Evolutionary conservation across 2,888 invertebrate genomes (phyloP).

Genomic region (Tanytarsus gracilentus): DNA sequence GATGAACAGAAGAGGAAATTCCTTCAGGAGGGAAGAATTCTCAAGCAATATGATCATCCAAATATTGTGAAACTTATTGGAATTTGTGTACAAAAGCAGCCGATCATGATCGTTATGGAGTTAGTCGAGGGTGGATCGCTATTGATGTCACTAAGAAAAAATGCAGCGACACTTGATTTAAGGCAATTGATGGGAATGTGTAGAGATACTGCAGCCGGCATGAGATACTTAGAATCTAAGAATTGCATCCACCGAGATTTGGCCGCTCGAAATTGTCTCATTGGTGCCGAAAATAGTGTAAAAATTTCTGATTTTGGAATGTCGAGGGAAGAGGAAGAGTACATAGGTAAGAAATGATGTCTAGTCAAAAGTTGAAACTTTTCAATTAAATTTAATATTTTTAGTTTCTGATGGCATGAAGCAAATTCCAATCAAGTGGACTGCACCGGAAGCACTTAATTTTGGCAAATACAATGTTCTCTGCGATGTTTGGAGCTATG

Average conservation of each 20-base stretch:
- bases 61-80: slow-evolving; percentile 95
- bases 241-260: slow-evolving; percentile 94
- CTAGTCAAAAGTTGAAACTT: not conserved
- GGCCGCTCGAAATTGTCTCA: slow-evolving; percentile 80
- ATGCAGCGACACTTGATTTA: slow-evolving; percentile 56
- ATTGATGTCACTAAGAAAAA: slow-evolving; percentile 76
- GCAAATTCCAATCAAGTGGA: slow-evolving; percentile 98
- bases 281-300: slow-evolving; percentile 72
- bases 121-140: slow-evolving; percentile 88
- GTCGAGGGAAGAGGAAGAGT: slow-evolving; percentile 94
- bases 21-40: slow-evolving; percentile 86
- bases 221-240: slow-evolving; percentile 91
- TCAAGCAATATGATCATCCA: slow-evolving; percentile 94
- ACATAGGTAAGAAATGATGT: slow-evolving; percentile 49
- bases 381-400: not conserved
- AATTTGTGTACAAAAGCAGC: slow-evolving; percentile 95
- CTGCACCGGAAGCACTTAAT: slow-evolving; percentile 92
- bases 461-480: slow-evolving; percentile 93
- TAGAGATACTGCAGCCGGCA: slow-evolving; percentile 79
- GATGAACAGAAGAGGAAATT: slow-evolving; percentile 92
- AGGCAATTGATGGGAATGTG: slow-evolving; percentile 79
- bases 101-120: slow-evolving; percentile 99
- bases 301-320: slow-evolving; percentile 98
- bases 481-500: slow-evolving; percentile 97
- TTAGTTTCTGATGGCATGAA: slow-evolving; percentile 92